Evolutionary conservation across 2,888 invertebrate species (phyloP).

Genomic region (Pollenia labialis): DNA sequence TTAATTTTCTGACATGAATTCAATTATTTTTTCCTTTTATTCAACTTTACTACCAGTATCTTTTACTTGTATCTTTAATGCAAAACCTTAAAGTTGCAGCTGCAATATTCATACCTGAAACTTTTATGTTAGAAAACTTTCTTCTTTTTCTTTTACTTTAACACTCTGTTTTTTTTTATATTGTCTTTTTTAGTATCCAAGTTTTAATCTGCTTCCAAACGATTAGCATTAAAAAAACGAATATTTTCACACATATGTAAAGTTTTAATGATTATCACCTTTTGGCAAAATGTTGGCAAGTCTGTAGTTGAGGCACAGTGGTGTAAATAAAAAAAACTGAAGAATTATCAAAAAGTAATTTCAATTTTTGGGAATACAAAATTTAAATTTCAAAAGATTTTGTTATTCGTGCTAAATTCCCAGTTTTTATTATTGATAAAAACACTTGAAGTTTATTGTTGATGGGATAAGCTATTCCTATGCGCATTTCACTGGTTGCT

Average conservation of each 20-base stretch:
- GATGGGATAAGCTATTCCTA: too few relatives aligned
- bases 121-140: constrained; percentile 54
- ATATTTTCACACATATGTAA: constrained; percentile 71
- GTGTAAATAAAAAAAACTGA: too few relatives aligned
- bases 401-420: too few relatives aligned
- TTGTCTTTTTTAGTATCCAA: constrained; percentile 60
- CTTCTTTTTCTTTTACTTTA: constrained; percentile 39
- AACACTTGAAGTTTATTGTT: too few relatives aligned
- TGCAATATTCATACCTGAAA: constrained; percentile 20
- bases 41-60: not conserved
- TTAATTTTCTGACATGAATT: not conserved
- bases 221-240: constrained; percentile 67
- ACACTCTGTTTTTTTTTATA: constrained; percentile 23
- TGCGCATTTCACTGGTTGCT: too few relatives aligned
- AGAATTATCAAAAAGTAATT: too few relatives aligned
- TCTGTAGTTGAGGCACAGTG: too few relatives aligned
- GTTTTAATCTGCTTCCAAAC: constrained; percentile 71
- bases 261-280: constrained; percentile 73
- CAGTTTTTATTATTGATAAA: too few relatives aligned
- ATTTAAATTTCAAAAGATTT: too few relatives aligned
- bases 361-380: too few relatives aligned
- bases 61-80: not conserved
- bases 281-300: constrained; percentile 60
- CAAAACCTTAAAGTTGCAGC: constrained; percentile 5
- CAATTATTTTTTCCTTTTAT: not conserved